These are phyloP conservation scores for Notechis scutatus DNA, from an alignment of 2,113 vertebrate genomes.

Conservation along the genomic window DNA sequence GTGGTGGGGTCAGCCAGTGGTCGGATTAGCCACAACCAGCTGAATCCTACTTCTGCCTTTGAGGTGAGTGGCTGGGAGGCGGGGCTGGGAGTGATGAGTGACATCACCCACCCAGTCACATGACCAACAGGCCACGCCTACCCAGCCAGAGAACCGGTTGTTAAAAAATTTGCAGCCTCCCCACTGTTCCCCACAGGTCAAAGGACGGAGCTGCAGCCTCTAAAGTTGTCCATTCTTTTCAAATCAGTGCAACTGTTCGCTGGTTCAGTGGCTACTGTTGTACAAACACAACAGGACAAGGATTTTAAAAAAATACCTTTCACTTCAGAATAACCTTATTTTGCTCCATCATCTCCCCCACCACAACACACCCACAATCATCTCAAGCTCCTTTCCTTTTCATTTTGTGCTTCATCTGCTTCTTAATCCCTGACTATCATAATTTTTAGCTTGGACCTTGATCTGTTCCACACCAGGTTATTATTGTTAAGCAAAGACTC, in stretches of 20 bases:
- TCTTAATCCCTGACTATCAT: slow-evolving; percentile 16
- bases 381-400: background rate
- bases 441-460: slow-evolving; percentile 17
- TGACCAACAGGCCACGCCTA: too few relatives aligned
- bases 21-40: too few relatives aligned
- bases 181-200: background rate
- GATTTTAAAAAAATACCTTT: background rate
- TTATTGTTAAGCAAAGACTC: slow-evolving; percentile 14
- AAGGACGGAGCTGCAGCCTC: background rate
- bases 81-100: too few relatives aligned
- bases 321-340: background rate
- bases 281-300: background rate
- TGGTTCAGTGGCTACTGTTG: background rate
- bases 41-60: too few relatives aligned
- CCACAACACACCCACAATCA: too few relatives aligned
- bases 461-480: slow-evolving; percentile 20
- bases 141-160: too few relatives aligned
- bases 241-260: background rate
- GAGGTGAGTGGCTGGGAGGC: too few relatives aligned
- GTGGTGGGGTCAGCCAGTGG: too few relatives aligned
- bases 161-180: too few relatives aligned
- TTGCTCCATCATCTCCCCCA: background rate
- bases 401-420: slow-evolving; percentile 10
- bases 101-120: too few relatives aligned
- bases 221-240: background rate